These are phyloP conservation scores for Diachasmimorpha longicaudata DNA, from an alignment of 1,140 invertebrate species.

Conservation along the genomic window DNA sequence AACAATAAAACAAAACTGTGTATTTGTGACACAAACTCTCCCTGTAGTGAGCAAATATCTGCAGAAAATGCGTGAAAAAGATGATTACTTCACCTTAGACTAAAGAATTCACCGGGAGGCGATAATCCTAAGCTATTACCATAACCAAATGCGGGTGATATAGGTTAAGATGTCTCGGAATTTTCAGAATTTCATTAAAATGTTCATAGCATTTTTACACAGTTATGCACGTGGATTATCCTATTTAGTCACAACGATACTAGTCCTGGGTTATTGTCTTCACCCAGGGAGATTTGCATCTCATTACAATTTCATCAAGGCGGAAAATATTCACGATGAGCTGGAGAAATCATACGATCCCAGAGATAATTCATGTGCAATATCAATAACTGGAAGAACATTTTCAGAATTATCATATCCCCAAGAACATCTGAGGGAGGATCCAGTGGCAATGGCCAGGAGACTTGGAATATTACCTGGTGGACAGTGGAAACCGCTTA, in stretches of 20 bases:
- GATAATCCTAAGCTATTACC: neutral
- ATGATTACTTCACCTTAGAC: neutral
- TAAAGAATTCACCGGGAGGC: neutral
- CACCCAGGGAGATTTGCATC: slow-evolving; percentile 58
- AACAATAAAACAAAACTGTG: no score
- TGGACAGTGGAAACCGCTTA: slow-evolving; percentile 74
- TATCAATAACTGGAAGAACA: slow-evolving; percentile 31
- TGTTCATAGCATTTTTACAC: slow-evolving; percentile 40
- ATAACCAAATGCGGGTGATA: neutral
- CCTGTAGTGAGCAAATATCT: no score
- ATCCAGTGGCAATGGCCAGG: slow-evolving; percentile 44
- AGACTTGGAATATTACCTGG: slow-evolving; percentile 61
- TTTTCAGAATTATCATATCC: slow-evolving; percentile 50
- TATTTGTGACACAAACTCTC: no score
- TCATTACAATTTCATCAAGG: slow-evolving; percentile 54
- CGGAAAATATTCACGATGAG: slow-evolving; percentile 52
- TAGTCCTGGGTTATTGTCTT: slow-evolving; percentile 51
- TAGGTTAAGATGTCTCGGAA: slow-evolving; percentile 28
- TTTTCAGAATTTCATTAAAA: slow-evolving; percentile 41
- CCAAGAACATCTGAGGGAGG: slow-evolving; percentile 47
- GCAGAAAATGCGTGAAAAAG: neutral
- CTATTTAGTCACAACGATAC: slow-evolving; percentile 38
- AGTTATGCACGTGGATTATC: slow-evolving; percentile 44
- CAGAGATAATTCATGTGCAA: slow-evolving; percentile 49
- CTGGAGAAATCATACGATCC: slow-evolving; percentile 53